Evolutionary conservation across 2,113 vertebrate species (phyloP).

Genomic region (Anser brachyrhynchus): DNA sequence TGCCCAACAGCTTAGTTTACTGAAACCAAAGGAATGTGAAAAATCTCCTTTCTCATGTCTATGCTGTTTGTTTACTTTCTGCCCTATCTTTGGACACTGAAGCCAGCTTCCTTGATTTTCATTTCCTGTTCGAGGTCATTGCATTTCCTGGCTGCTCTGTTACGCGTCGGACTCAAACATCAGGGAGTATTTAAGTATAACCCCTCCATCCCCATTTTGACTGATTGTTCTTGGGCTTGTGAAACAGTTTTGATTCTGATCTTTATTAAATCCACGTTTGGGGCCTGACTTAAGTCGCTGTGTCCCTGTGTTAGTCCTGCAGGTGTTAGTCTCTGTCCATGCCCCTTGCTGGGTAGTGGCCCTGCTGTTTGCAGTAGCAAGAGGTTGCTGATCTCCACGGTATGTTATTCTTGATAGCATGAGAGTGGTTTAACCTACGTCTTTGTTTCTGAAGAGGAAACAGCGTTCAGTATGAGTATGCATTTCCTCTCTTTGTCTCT

Average conservation of each 20-base stretch:
- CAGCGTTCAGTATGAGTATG: neutral
- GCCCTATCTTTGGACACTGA: neutral
- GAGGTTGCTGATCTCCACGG: constrained; percentile 9
- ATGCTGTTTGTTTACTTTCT: constrained; percentile 35
- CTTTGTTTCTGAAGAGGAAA: constrained; percentile 35
- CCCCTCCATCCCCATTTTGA: neutral
- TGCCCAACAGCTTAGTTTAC: neutral
- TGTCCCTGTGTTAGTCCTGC: neutral
- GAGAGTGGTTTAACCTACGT: constrained; percentile 9
- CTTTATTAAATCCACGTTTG: neutral
- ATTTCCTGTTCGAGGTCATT: neutral
- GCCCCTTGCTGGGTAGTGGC: neutral
- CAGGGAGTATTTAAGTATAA: constrained; percentile 27
- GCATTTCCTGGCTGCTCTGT: constrained; percentile 17
- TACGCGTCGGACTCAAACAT: constrained; percentile 1
- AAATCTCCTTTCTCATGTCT: constrained; percentile 6
- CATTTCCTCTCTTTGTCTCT: neutral
- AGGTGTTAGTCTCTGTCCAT: neutral
- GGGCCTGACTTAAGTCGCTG: neutral
- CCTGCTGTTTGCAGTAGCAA: neutral
- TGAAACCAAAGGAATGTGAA: constrained; percentile 63
- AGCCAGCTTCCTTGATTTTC: constrained; percentile 18
- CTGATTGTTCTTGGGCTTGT: neutral
- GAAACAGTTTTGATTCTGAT: constrained; percentile 17
- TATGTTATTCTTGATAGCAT: neutral